Evolutionary conservation across 2,888 invertebrate genomes (phyloP), one percentile per base, ranked within the genome.

Genomic region (Uloborus plumipes): DNA sequence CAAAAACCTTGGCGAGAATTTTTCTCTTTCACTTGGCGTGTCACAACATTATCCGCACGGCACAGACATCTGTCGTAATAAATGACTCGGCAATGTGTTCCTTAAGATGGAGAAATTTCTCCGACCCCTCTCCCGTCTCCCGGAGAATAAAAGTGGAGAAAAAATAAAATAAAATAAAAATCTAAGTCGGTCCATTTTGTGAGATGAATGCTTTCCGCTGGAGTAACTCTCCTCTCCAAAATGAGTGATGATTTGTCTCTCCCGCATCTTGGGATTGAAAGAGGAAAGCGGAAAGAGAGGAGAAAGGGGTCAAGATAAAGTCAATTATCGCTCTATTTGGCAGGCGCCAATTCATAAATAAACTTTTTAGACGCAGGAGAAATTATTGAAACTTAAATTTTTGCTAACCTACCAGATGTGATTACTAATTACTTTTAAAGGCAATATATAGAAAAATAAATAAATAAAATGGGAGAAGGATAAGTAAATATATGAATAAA

Each of bases 221-320:
- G 74, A 80, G 80, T 80, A 74, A 80, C 74, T 74, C 74, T 74
- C 74, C 80, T 74, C 74, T 80, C 80, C 80, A 80, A 80, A 80
- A 80, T 80, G 80, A 80, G 80, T 80, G 80, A 80, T 80, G 80
- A 80, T 80, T 80, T 80, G 80, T 80, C 80, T 80, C 80, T 80
- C 74, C 80, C 80, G 74, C 74, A 80, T 80, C 80, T 80, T 74
- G 80, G 80, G 80, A 80, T 80, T 80, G 80, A 70, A 80, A 80
- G 80, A 80, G 80, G 74, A 80, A 80, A 80, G 73, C 67, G 67
- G 70, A 66, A 67, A 59, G 66, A 51, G 55, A 31, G 49, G 50
- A 65, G 20, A 22, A 55, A 39, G 74, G 62, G 53, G 15, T 55
- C 26, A 55, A n/a, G 59, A 13, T 15, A 22, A 20, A 18, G 51